Evolutionary conservation across 2,797 vertebrate genomes (phyloP).

Genomic region (Enteromius trimaculatus): DNA sequence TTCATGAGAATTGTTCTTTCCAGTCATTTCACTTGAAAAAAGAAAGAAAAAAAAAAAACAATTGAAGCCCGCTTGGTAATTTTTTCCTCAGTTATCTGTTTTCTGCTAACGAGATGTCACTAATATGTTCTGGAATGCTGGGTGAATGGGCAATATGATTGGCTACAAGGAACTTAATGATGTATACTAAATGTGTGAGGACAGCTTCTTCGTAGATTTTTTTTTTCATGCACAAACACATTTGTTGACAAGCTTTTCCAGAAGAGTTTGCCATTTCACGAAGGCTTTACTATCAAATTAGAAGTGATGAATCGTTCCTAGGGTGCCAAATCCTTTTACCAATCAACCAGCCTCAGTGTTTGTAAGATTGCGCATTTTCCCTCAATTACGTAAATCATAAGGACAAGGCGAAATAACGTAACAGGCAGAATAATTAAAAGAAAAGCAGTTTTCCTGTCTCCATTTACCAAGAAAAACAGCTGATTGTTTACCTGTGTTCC

Average conservation of each 20-base stretch:
- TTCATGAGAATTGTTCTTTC: conserved; percentile 73
- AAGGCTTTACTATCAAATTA: conserved; percentile 75
- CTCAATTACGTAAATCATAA: conserved; percentile 71
- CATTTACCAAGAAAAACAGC: conserved; percentile 62
- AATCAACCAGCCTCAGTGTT: conserved; percentile 71
- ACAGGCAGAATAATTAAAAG: conserved; percentile 74
- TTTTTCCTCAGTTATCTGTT: conserved; percentile 82
- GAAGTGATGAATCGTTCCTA: conserved; percentile 69
- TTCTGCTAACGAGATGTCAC: conserved; percentile 83
- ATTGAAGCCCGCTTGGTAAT: conserved; percentile 71
- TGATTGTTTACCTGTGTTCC: conserved; percentile 71
- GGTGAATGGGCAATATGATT: conserved; percentile 79
- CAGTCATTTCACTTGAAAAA: conserved; percentile 64
- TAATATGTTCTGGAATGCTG: conserved; percentile 83
- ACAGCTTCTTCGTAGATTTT: conserved; percentile 68
- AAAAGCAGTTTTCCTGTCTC: conserved; percentile 70
- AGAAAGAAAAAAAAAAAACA: conserved; percentile 63
- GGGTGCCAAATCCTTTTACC: conserved; percentile 72
- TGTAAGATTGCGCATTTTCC: conserved; percentile 70
- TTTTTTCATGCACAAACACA: conserved; percentile 74
- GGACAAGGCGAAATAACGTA: conserved; percentile 67
- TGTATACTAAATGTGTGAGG: conserved; percentile 81
- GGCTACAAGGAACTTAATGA: conserved; percentile 80
- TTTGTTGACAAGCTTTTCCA: conserved; percentile 79
- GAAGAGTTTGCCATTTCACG: conserved; percentile 73